phyloP scores from a whole-genome alignment of 2,113 vertebrate genomes.

The Riparia riparia region DNA sequence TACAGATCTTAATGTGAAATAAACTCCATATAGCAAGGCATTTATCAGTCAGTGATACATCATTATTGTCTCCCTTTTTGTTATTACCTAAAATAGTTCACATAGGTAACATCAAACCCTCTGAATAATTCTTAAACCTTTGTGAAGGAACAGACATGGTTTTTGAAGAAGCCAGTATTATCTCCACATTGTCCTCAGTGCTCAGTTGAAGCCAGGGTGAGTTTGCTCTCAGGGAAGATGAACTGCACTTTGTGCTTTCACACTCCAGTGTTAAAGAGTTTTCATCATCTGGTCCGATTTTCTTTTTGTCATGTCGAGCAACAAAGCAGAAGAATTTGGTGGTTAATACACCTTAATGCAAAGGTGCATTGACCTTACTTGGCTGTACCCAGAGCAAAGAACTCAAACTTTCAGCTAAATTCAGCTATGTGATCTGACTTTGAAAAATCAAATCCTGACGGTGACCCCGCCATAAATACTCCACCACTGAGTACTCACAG shows the following conservation, averaged over 20 bases:
- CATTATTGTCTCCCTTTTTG: not conserved
- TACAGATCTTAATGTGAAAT: not conserved
- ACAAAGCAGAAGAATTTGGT: not conserved
- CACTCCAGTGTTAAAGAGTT: not conserved
- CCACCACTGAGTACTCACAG: not conserved
- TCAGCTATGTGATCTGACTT: not conserved
- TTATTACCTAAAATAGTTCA: not conserved
- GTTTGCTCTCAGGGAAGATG: not conserved
- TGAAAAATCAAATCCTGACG: not conserved
- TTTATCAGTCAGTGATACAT: not conserved
- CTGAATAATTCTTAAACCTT: not conserved
- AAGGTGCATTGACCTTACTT: not conserved
- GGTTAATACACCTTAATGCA: not conserved
- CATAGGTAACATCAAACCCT: not conserved
- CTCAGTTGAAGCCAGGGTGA: not conserved
- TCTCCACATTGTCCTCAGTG: not conserved
- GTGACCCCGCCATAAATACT: not conserved
- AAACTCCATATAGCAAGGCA: not conserved
- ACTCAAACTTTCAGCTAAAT: not conserved
- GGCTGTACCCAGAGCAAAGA: not conserved
- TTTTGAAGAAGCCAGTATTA: not conserved
- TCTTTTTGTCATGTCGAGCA: not conserved
- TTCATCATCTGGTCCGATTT: not conserved
- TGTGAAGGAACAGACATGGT: not conserved
- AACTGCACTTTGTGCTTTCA: not conserved